A percentile compares a stretch with the other conserved stretches of the same genome.
Evolutionary conservation across 1,140 invertebrate species (phyloP).

Genomic region (Cherax destructor): DNA sequence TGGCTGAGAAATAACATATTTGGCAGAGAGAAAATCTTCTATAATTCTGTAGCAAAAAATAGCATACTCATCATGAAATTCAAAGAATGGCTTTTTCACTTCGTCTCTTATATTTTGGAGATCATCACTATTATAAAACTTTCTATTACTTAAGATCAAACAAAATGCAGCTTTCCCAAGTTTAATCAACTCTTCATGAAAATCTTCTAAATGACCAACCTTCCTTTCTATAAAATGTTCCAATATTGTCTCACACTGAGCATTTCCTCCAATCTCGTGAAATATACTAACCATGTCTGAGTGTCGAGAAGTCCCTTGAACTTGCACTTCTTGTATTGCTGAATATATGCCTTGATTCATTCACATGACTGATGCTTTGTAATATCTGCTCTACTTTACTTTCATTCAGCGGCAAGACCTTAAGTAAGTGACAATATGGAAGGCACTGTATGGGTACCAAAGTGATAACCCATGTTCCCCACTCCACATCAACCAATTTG

Average conservation of each 20-base stretch:
- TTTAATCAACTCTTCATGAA: background rate
- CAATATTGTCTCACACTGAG: background rate
- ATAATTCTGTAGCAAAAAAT: conserved; percentile 16
- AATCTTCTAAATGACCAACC: background rate
- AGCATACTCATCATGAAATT: background rate
- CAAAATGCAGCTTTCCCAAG: conserved; percentile 8
- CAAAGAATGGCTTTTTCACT: background rate
- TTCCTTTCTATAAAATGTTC: conserved; percentile 4
- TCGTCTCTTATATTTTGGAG: background rate
- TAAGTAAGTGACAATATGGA: background rate
- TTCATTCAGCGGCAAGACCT: background rate
- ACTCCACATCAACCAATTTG: background rate
- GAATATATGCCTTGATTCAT: background rate
- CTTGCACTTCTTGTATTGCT: background rate
- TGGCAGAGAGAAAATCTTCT: conserved; percentile 30
- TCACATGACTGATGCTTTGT: background rate
- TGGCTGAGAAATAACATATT: conserved; percentile 19
- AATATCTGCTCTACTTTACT: background rate
- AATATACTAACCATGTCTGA: conserved; percentile 23
- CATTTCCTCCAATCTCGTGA: background rate
- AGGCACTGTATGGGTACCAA: background rate
- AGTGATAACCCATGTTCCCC: conserved; percentile 2
- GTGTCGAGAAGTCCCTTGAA: conserved; percentile 16
- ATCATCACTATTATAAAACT: background rate
- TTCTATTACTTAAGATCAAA: background rate